Percentiles rank a stretch among this genome's conserved stretches.
Evolutionary conservation across 2,113 vertebrate genomes (phyloP).

Genomic region (Chaetops frenatus): DNA sequence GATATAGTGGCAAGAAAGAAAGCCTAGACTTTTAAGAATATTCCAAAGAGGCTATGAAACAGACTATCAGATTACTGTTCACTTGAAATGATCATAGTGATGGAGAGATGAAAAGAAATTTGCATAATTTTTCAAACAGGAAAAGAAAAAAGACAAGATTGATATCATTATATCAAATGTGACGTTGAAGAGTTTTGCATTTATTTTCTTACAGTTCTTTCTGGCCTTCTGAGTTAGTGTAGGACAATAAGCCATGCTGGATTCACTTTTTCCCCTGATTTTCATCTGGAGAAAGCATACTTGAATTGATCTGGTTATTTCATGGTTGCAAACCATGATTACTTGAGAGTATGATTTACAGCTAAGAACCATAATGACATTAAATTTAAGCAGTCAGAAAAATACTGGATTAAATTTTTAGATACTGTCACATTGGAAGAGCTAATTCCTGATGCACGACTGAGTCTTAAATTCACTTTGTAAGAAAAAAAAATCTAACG

Average conservation of each 20-base stretch:
- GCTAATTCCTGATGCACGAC: background rate
- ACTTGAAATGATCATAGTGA: background rate
- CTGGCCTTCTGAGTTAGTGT: background rate
- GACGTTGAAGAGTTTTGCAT: background rate
- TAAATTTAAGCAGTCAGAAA: background rate
- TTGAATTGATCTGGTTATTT: background rate
- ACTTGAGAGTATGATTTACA: background rate
- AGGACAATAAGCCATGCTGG: background rate
- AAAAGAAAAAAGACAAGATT: background rate
- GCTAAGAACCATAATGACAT: background rate
- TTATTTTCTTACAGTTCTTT: background rate
- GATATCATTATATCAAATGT: background rate
- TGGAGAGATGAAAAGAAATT: slow-evolving; percentile 8
- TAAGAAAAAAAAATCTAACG: background rate
- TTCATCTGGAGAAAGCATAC: background rate
- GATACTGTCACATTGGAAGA: background rate
- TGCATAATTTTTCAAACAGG: background rate
- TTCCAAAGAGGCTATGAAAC: background rate
- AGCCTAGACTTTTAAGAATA: background rate
- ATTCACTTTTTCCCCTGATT: background rate
- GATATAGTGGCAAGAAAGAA: background rate
- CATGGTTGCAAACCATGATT: background rate
- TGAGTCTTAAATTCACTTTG: background rate
- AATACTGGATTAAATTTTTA: background rate
- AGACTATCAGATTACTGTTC: background rate